phyloP scores from a whole-genome alignment of 2,888 invertebrate species.

The Cyaniris semiargus region DNA sequence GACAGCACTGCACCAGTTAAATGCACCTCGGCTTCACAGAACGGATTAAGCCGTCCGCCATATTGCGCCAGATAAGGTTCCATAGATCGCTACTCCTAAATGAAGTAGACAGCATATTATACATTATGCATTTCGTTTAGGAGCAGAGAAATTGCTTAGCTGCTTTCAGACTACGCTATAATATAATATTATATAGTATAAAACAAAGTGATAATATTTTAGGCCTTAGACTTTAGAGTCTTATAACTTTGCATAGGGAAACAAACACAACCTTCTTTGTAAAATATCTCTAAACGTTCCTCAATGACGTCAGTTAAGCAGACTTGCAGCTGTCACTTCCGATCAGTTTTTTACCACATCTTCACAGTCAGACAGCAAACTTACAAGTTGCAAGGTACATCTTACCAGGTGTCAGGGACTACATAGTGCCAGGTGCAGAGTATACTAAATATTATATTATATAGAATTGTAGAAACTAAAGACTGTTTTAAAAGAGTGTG shows the following conservation, averaged over 20 bases:
- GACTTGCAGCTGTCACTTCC: not conserved
- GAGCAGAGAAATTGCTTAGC: not conserved
- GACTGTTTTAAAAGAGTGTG: too few relatives aligned
- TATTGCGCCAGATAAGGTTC: not conserved
- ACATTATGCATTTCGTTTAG: not conserved
- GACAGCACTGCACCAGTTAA: not conserved
- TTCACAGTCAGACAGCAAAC: not conserved
- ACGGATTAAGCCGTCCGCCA: not conserved
- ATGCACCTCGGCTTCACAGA: not conserved
- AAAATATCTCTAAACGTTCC: not conserved
- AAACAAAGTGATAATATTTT: too few relatives aligned
- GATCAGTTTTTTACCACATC: not conserved
- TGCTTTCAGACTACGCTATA: too few relatives aligned
- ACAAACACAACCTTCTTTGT: too few relatives aligned
- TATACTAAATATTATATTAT: not conserved
- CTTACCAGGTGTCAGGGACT: not conserved
- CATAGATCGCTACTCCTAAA: not conserved
- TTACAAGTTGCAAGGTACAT: not conserved
- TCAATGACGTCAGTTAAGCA: not conserved
- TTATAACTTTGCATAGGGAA: not conserved
- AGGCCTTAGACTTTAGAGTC: too few relatives aligned
- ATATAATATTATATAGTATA: too few relatives aligned
- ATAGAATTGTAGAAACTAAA: too few relatives aligned
- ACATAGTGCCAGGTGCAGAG: not conserved
- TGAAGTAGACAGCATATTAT: too few relatives aligned